Conservation (phyloP, 2,113 vertebrate species). For the Clarias magur region DNA sequence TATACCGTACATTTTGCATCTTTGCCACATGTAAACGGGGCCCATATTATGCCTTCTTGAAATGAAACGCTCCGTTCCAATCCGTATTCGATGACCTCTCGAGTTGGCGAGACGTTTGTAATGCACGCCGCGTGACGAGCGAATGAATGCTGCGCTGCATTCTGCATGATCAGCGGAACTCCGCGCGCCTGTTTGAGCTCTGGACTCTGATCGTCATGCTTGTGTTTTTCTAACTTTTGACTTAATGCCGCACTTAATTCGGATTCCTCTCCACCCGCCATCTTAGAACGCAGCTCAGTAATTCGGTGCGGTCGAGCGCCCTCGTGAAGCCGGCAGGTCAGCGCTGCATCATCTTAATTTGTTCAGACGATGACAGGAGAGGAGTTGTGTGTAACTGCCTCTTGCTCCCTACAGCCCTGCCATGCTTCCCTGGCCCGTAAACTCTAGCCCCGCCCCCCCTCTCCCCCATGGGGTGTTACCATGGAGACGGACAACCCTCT, state of each 20-base stretch:
- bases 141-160: not conserved
- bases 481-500: constrained; percentile 93
- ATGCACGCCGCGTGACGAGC: not conserved
- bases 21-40: constrained; percentile 34
- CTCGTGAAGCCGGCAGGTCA: constrained; percentile 4
- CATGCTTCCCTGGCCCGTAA: constrained; percentile 65
- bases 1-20: constrained; percentile 23
- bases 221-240: not conserved
- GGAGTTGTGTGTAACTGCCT: constrained; percentile 45
- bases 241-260: not conserved
- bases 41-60: constrained; percentile 13
- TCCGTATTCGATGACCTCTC: not conserved
- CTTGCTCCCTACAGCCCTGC: constrained; percentile 74
- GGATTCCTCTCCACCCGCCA: constrained; percentile 22
- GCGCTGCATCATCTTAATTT: not conserved
- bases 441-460: constrained; percentile 65
- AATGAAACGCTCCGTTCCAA: not conserved
- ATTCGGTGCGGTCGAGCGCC: not conserved
- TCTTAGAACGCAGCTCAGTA: not conserved
- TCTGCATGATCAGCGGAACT: constrained; percentile 16
- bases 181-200: not conserved
- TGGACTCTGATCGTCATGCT: constrained; percentile 16
- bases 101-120: not conserved
- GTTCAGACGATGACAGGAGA: constrained; percentile 20
- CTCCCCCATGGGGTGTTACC: constrained; percentile 82